Base-by-base conservation (phyloP, 2,113 vertebrate genomes). In the Dendropsophus ebraccatus region DNA sequence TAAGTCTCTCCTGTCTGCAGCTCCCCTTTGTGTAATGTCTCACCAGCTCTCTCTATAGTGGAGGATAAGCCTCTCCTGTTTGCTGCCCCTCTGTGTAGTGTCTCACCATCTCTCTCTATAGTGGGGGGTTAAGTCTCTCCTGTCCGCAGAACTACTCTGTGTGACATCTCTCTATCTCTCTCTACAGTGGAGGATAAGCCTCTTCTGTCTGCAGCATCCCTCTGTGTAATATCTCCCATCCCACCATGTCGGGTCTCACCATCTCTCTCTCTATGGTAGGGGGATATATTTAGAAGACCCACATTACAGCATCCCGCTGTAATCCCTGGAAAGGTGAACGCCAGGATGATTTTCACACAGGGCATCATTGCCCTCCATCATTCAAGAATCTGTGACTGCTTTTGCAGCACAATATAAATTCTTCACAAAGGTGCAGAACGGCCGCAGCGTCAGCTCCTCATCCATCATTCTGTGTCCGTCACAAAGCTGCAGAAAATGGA, bases 371-470 rank as follows among this genome's bases (percentile, higher is more conserved):
- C 41, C 28, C 74, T 79, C 28, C 67, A 79, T 78, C 58, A 85
- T 79, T 69, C 28, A n/a, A 35, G 25, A 77, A 32, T 5, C 70
- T 28, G 32, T n/a, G 73, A 41, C 37, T 17, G 82, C 65, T 67
- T 85, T 85, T 78, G 78, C 47, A 41, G 83, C 83, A 54, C 25
- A 32, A 37, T 54, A 85, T 85, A 70, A 85, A 85, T 85, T 69
- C 60, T 52, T 78, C 83, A 78, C 77, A 69, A 41, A 23, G n/a
- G 74, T 35, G 58, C 73, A 54, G 60, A 79, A 78, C 47, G 74
- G 75, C 50, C 37, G 83, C 74, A 37, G 21, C 25, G 60, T 85
- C 83, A 85, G 83, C 75, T 54, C 32, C 77, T 78, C 69, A 85
- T 78, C 52, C 60, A 79, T 85, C 30, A 19, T 50, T 69, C 65